phyloP scores from a whole-genome alignment of 2,113 vertebrate genomes.

The Phaethon lepturus region DNA sequence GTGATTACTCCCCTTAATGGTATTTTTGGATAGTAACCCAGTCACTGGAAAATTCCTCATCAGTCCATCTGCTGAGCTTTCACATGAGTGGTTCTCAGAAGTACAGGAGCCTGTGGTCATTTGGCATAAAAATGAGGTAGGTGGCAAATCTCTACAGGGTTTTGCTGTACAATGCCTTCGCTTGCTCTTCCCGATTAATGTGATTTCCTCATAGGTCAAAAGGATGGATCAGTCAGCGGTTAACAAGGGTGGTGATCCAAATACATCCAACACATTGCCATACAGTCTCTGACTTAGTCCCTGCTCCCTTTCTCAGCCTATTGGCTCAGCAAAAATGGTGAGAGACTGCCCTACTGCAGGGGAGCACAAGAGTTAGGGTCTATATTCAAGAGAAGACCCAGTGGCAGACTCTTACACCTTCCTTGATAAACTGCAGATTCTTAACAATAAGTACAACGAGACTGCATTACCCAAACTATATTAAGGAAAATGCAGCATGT shows the following conservation, averaged over 20 bases:
- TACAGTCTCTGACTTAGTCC: neutral
- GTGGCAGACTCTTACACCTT: neutral
- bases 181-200: neutral
- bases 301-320: neutral
- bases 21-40: slow-evolving; percentile 5
- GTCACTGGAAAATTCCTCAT: neutral
- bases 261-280: neutral
- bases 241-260: neutral
- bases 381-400: neutral
- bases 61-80: neutral
- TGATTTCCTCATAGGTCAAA: neutral
- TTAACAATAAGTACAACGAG: neutral
- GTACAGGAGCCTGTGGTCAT: neutral
- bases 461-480: neutral
- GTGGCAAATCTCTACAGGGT: neutral
- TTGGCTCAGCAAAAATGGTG: neutral
- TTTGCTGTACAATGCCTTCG: neutral
- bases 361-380: neutral
- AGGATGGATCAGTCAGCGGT: neutral
- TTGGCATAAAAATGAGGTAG: neutral
- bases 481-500: neutral
- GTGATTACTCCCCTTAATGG: neutral
- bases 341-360: neutral
- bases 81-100: neutral
- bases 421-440: neutral